phyloP scores from a whole-genome alignment of 1,140 invertebrate genomes.

The Pogonomyrmex californicus region DNA sequence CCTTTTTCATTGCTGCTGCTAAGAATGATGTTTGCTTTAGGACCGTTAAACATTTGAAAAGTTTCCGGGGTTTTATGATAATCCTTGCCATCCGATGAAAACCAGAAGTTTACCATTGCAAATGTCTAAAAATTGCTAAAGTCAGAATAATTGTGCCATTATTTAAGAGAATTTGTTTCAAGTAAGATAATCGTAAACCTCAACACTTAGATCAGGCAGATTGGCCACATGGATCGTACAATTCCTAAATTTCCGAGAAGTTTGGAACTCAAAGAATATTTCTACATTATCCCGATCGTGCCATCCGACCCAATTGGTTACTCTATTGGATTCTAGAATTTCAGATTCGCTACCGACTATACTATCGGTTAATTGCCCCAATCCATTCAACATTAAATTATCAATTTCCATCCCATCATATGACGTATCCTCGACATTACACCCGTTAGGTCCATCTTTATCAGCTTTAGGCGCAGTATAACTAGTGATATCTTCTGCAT shows the following conservation, averaged over 20 bases:
- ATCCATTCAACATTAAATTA: conserved; percentile 89
- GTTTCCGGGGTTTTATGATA: conserved; percentile 88
- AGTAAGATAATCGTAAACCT: conserved; percentile 87
- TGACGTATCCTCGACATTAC: conserved; percentile 95
- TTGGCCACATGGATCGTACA: conserved; percentile 93
- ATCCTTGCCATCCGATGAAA: conserved; percentile 92
- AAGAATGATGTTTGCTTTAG: conserved; percentile 84
- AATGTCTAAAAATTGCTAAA: conserved; percentile 88
- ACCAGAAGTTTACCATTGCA: conserved; percentile 90
- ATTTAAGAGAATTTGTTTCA: not conserved
- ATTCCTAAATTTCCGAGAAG: conserved; percentile 91
- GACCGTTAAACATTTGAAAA: conserved; percentile 83
- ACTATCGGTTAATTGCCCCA: conserved; percentile 94
- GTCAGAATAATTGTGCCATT: conserved; percentile 33
- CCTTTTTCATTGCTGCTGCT: conserved; percentile 63
- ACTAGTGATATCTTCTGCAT: conserved; percentile 88
- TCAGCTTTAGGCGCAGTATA: conserved; percentile 90
- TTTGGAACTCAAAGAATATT: conserved; percentile 93
- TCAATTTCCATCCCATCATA: conserved; percentile 95
- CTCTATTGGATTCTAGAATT: conserved; percentile 72
- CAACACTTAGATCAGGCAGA: conserved; percentile 90
- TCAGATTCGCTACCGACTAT: conserved; percentile 81
- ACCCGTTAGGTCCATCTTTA: conserved; percentile 88
- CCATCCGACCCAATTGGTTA: conserved; percentile 94
- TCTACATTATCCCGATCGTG: conserved; percentile 90